A percentile compares a stretch with the other conserved stretches of the same genome.
Evolutionary conservation across 2,888 invertebrate genomes (phyloP).

Genomic region (Tenodera sinensis): DNA sequence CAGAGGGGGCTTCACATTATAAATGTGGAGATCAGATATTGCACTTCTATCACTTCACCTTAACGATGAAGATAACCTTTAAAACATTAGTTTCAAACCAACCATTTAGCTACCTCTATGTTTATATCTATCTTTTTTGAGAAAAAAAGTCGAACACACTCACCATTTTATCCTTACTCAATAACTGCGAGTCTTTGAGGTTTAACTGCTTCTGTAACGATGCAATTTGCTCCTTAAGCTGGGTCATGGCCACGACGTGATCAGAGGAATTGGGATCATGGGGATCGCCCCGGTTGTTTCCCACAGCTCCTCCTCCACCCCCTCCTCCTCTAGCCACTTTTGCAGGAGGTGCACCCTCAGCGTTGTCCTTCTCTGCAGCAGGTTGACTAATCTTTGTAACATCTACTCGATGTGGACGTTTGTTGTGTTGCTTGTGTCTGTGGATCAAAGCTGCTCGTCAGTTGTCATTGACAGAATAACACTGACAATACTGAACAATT

Average conservation of each 20-base stretch:
- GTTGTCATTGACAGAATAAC: not conserved
- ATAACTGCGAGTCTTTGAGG: slow-evolving; percentile 78
- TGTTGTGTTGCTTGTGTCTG: slow-evolving; percentile 66
- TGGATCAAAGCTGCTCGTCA: slow-evolving; percentile 28
- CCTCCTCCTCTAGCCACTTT: slow-evolving; percentile 44
- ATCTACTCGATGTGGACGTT: slow-evolving; percentile 65
- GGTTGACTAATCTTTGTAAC: slow-evolving; percentile 53
- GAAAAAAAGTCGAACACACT: not conserved
- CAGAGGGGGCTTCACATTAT: too few species aligned
- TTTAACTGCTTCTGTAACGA: slow-evolving; percentile 82
- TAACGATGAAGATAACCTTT: too few species aligned
- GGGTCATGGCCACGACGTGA: slow-evolving; percentile 91
- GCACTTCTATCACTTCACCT: too few species aligned
- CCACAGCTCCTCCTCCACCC: slow-evolving; percentile 37
- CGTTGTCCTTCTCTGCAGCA: slow-evolving; percentile 46
- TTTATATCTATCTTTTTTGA: too few species aligned
- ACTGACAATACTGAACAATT: not conserved
- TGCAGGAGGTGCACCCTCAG: slow-evolving; percentile 43
- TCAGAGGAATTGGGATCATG: slow-evolving; percentile 82
- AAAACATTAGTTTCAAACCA: too few species aligned
- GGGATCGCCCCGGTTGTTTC: slow-evolving; percentile 42
- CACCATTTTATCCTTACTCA: slow-evolving; percentile 89
- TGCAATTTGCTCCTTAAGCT: slow-evolving; percentile 90
- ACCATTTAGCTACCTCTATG: too few species aligned
- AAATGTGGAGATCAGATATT: too few species aligned